phyloP scores from a whole-genome alignment of 2,888 invertebrate genomes.

The Netelia virgata region DNA sequence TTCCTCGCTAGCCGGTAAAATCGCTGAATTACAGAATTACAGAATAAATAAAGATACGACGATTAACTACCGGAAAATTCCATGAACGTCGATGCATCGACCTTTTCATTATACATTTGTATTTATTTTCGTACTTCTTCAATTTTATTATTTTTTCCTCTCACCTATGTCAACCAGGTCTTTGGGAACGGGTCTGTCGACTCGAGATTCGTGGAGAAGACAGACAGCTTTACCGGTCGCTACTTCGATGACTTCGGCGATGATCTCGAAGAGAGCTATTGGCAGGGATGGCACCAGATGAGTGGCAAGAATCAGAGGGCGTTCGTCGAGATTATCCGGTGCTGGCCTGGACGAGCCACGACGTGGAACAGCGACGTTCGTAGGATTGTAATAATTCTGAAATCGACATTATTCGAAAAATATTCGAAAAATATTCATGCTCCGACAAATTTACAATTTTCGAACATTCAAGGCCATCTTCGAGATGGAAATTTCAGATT shows the following conservation, averaged over 20 bases:
- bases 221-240: slow-evolving; percentile 77
- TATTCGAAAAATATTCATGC: neutral
- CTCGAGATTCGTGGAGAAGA: slow-evolving; percentile 76
- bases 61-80: neutral
- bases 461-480: neutral
- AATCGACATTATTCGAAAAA: neutral
- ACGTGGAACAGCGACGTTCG: slow-evolving; percentile 75
- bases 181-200: slow-evolving; percentile 76
- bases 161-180: slow-evolving; percentile 79
- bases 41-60: slow-evolving; percentile 11
- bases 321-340: slow-evolving; percentile 65
- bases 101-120: neutral
- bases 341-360: slow-evolving; percentile 47
- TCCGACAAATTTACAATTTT: neutral
- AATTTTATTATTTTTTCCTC: slow-evolving; percentile 27
- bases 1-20: slow-evolving; percentile 74
- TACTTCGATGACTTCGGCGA: slow-evolving; percentile 78
- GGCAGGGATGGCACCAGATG: slow-evolving; percentile 81
- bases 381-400: slow-evolving; percentile 68
- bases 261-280: slow-evolving; percentile 76
- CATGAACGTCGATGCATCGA: neutral
- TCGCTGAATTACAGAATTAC: slow-evolving; percentile 71
- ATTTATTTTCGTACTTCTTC: slow-evolving; percentile 5
- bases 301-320: slow-evolving; percentile 77
- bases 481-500: neutral